These are phyloP conservation scores for Agrochola lota DNA, from an alignment of 2,888 invertebrate genomes.

Conservation along the genomic window DNA sequence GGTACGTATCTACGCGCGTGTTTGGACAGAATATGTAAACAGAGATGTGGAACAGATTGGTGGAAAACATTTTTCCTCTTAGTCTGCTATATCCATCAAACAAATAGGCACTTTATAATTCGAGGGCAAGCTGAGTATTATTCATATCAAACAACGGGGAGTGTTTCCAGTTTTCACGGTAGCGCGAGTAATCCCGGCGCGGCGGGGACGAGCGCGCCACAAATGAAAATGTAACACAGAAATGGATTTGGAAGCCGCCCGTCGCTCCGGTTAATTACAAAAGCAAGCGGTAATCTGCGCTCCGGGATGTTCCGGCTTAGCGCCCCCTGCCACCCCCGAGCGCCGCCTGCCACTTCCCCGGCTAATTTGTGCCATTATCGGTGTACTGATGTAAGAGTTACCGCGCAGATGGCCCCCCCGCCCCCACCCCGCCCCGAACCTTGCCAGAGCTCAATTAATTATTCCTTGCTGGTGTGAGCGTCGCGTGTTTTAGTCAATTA, in stretches of 20 bases:
- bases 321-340: constrained; percentile 82
- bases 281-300: constrained; percentile 91
- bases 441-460: constrained; percentile 89
- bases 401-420: constrained; percentile 87
- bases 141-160: constrained; percentile 78
- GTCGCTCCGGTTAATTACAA: constrained; percentile 91
- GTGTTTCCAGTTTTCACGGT: constrained; percentile 80
- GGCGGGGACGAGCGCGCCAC: constrained; percentile 85
- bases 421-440: constrained; percentile 71
- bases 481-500: constrained; percentile 91
- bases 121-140: constrained; percentile 70
- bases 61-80: constrained; percentile 71
- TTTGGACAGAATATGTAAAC: constrained; percentile 83
- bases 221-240: constrained; percentile 91
- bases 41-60: constrained; percentile 73
- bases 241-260: constrained; percentile 91
- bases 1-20: constrained; percentile 79
- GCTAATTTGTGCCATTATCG: constrained; percentile 91
- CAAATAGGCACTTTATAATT: constrained; percentile 69
- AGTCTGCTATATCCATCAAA: constrained; percentile 63
- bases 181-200: constrained; percentile 83
- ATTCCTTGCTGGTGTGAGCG: constrained; percentile 90
- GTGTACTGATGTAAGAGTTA: constrained; percentile 91
- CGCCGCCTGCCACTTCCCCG: constrained; percentile 87
- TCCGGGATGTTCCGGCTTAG: constrained; percentile 91